A percentile compares a stretch with the other conserved stretches of the same genome.
phyloP scores from a whole-genome alignment of 2,113 vertebrate species.

The Passer montanus region DNA sequence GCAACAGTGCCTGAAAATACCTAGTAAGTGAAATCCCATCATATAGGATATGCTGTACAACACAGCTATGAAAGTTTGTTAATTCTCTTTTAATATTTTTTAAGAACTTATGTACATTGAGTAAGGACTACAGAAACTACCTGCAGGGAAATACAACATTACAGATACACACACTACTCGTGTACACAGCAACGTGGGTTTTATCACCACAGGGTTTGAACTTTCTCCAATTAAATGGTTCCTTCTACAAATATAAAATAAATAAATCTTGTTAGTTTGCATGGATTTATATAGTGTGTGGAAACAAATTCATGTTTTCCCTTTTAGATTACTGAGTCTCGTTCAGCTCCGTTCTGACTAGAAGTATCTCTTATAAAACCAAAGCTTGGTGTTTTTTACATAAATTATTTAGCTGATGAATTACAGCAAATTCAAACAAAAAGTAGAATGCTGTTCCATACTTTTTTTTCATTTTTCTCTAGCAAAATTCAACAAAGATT shows the following conservation, averaged over 20 bases:
- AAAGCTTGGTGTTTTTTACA: background rate
- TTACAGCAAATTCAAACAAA: background rate
- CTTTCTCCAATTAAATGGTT: background rate
- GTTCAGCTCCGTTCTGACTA: background rate
- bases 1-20: background rate
- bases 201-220: background rate
- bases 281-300: background rate
- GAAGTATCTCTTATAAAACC: background rate
- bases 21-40: background rate
- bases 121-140: background rate
- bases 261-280: background rate
- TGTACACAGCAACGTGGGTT: background rate
- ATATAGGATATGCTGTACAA: background rate
- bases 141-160: rapidly evolving
- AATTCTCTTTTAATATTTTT: background rate
- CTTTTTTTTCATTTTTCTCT: no score
- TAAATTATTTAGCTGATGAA: background rate
- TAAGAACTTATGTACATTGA: background rate
- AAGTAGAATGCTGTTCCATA: background rate
- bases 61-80: background rate
- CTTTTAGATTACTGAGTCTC: background rate
- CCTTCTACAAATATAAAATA: background rate
- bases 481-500: background rate
- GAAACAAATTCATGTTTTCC: background rate
- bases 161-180: background rate